These are phyloP conservation scores for Calidris pugnax DNA, from an alignment of 2,113 vertebrate species.

Conservation along the genomic window DNA sequence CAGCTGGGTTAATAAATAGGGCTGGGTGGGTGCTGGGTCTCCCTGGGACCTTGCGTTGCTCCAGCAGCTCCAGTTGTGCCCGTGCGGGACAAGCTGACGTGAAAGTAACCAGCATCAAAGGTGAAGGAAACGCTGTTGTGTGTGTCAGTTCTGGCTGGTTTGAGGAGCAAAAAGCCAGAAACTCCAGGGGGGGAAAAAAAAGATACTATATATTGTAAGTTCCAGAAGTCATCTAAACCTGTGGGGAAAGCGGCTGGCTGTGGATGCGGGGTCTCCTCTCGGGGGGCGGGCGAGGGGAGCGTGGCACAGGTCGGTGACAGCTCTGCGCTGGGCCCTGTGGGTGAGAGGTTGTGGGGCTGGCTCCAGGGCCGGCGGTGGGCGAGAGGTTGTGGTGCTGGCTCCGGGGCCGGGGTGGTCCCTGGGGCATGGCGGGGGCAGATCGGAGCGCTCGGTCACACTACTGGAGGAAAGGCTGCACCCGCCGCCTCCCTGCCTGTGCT, in stretches of 20 bases:
- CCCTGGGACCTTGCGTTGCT: background rate
- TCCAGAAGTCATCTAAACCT: background rate
- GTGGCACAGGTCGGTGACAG: background rate
- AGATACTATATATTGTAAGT: fast-evolving
- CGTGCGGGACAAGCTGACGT: no score
- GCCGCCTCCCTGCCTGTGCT: fast-evolving
- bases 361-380: background rate
- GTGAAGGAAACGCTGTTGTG: fast-evolving
- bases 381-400: background rate
- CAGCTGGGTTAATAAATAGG: no score
- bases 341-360: background rate
- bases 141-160: fast-evolving
- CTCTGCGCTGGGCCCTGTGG: background rate
- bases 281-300: background rate
- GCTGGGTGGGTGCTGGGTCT: no score
- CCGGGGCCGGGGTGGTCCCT: background rate
- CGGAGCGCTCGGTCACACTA: fast-evolving
- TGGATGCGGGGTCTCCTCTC: background rate
- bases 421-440: background rate
- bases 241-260: fast-evolving
- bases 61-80: fast-evolving
- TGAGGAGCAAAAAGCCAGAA: background rate
- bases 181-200: background rate
- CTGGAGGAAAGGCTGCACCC: background rate
- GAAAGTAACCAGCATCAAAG: background rate